Base-by-base conservation (phyloP, 2,888 invertebrate genomes). In the Agrochola lychnidis region DNA sequence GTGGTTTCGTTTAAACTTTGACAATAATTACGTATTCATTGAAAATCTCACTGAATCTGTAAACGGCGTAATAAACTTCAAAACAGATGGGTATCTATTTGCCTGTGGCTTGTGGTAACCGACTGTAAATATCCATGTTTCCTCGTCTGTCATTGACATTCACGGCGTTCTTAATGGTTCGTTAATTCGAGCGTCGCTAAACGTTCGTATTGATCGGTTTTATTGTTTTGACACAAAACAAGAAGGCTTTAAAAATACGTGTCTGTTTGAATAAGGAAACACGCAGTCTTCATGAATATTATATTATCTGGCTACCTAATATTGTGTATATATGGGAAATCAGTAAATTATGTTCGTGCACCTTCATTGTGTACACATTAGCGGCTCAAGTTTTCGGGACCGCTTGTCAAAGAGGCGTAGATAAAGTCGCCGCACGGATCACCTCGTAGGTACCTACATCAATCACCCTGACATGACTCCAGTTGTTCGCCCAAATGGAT, bases 401-500 rank as follows among this genome's bases (percentile, higher is more conserved):
- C 90, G 91, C 89, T 87, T 92, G 92, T 93, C 93, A 92, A 92
- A 93, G 92, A 89, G 89, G 91, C 90, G 90, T 92, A 93, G 94
- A 95, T 95, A 95, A 94, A 95, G 94, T 95, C 93, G 90, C 93
- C 91, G 91, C 89, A 88, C 89, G 92, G 92, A 93, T 93, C 93
- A 93, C 92, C 92, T 91, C 88, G 91, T 92, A 90, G 89, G 89
- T 90, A 91, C 92, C 92, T 92, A 94, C 95, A 96, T 96, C 96
- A 96, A 96, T 96, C 96, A 96, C 94, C 89, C 91, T 94, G 95
- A 96, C 96, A 94, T 94, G 95, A 95, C 94, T 95, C 91, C 94
- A 94, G 95, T 95, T 95, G 95, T 95, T 95, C 94, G 93, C 93
- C 94, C 94, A 94, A 96, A 96, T 96, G 95, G 96, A 96, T 96